Evolutionary conservation across 2,797 vertebrate species (phyloP).

Genomic region (Nannoperca obscura): DNA sequence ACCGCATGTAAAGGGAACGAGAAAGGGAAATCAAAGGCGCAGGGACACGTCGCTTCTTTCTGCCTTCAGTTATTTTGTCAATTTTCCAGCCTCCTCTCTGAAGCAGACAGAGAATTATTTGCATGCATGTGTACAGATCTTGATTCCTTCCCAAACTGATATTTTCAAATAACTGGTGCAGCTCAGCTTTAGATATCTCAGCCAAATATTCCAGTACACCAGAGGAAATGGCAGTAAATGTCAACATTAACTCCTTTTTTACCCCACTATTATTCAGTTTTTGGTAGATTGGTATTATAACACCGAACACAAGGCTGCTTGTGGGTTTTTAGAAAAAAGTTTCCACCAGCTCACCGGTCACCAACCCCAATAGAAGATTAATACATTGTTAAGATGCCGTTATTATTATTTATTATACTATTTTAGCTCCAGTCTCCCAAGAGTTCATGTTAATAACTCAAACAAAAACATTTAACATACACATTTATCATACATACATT

Average conservation of each 20-base stretch:
- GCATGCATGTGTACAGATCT: constrained; percentile 13
- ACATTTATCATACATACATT: not conserved
- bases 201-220: constrained; percentile 28
- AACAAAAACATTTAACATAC: constrained; percentile 1
- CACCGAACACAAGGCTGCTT: not conserved
- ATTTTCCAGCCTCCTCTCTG: constrained; percentile 13
- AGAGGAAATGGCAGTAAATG: not conserved
- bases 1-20: not conserved
- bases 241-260: not conserved
- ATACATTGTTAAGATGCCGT: not conserved
- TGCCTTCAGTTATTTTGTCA: constrained; percentile 15
- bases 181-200: constrained; percentile 18
- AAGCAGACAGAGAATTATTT: constrained; percentile 5
- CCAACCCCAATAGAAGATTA: not conserved
- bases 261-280: not conserved
- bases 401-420: not conserved
- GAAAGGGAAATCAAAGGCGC: constrained; percentile 11
- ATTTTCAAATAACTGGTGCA: constrained; percentile 27
- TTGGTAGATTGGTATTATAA: not conserved
- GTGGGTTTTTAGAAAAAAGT: not conserved
- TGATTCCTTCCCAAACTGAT: constrained; percentile 36
- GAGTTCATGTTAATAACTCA: not conserved
- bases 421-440: not conserved
- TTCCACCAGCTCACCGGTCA: not conserved
- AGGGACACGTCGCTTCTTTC: not conserved